These are phyloP conservation scores for Etia nguti DNA, from an alignment of 2,113 vertebrate genomes.

Conservation along the genomic window DNA sequence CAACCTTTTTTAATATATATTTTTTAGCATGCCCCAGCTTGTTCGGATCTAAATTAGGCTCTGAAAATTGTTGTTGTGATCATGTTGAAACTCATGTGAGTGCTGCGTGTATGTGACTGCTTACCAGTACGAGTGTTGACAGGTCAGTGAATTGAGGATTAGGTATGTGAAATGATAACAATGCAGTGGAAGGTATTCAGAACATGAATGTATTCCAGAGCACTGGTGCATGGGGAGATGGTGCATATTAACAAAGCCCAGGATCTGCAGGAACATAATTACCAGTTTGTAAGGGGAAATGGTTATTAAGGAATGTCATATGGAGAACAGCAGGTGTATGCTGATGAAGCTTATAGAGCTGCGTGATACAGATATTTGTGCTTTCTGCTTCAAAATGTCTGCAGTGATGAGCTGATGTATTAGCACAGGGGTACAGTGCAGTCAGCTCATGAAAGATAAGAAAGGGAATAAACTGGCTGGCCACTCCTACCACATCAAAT, in stretches of 20 bases:
- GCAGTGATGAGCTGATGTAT: background rate
- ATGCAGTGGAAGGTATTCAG: conserved; percentile 30
- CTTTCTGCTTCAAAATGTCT: background rate
- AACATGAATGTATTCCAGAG: background rate
- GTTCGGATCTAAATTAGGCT: background rate
- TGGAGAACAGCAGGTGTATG: conserved; percentile 9
- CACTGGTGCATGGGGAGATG: background rate
- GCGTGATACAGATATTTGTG: background rate
- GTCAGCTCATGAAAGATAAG: background rate
- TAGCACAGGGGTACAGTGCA: background rate
- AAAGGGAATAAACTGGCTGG: background rate
- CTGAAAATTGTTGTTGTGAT: conserved; percentile 6
- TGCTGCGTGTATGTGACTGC: background rate
- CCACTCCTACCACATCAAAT: background rate
- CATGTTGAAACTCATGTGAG: background rate
- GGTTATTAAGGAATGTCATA: conserved; percentile 24
- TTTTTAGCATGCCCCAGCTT: background rate
- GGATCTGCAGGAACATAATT: conserved; percentile 3
- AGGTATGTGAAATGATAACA: conserved; percentile 38
- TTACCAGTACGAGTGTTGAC: conserved; percentile 15
- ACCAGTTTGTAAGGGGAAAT: background rate
- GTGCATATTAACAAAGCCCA: background rate
- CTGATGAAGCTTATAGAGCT: background rate
- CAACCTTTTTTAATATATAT: background rate
- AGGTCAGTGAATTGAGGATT: conserved; percentile 31